Evolutionary conservation across 1,140 invertebrate species (phyloP), one percentile per base, ranked within the genome.

Genomic region (Zaprionus gabonicus): DNA sequence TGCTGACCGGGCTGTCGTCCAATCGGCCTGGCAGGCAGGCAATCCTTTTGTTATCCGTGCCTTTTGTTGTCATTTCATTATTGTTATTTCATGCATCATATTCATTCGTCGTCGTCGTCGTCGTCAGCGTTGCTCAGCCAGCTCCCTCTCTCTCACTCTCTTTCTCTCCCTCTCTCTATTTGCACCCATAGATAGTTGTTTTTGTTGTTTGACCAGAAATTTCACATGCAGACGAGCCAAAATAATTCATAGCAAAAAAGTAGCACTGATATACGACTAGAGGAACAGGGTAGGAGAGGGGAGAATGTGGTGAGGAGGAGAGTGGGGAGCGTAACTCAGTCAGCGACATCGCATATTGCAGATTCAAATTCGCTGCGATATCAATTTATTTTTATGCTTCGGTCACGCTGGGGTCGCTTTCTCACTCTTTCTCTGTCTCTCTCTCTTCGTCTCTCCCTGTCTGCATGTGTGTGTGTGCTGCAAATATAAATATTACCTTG

Each of bases 31-130:
- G 46, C 65, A 70, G 58, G 51, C 13, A 31, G 60, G 71, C 71
- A 78, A 83, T 81, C 75, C 81, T 84, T 85, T 88, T 88, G 84
- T 84, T 88, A 76, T 90, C 71, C 81, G 13, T 90, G 85, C 81
- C 84, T 90, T 87, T 88, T 88, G 84, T 90, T 88, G 84, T 88
- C 85, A 88, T 88, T 88, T 88, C 84, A 88, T 88, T 90, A 88
- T 88, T 88, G 84, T 88, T 88, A 88, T 88, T 88, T 88, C 84
- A 88, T 88, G 84, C 84, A 88, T 88, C 85, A 84, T 81, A 84
- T 88, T 79, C 75, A 88, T 82, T 64, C 77, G 44, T 55, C 71
- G 44, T 20, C 17, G 63, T 65, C 64, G 25, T 66, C 53, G 51
- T 66, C 64, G 64, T 67, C 38, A 57, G 38, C 53, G 28, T 55